Evolutionary conservation across 2,888 invertebrate species (phyloP), one percentile per base, ranked within the genome.

Genomic region (Hanleya hanleyi): DNA sequence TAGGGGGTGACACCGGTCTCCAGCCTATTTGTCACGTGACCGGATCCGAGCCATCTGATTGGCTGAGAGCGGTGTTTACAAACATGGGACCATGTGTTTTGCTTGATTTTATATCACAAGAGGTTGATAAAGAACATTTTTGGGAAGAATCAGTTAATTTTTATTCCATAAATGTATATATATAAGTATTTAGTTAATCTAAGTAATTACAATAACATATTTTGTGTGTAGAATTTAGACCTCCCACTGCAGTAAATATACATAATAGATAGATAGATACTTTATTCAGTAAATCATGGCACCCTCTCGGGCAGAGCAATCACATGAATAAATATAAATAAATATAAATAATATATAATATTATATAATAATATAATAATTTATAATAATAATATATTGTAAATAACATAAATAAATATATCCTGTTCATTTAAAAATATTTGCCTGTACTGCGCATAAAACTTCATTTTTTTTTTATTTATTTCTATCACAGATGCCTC

Each of bases 21-120:
- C 12, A n/a, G 51, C 26, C 12, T 7, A 51, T 51, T n/a, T 12
- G 51, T 51, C 51, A 51, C 51, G 51, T 51, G 51, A 51, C 51
- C 51, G 15, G 15, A 51, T 51, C 22, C 51, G n/a, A 51, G 51
- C 51, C 51, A 51, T 22, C 51, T 9, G 51, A 51, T 51, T 51
- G 51, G 51, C 51, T 22, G 22, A 51, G 22, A 22, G 51, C 51
- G 22, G 51, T 51, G 26, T 51, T 51, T 51, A 51, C 51, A 51
- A 51, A 51, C 51, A 51, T 12, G 12, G 51, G 51, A 51, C n/a
- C 51, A 51, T 51, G 51, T 51, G 26, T 51, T 51, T 51, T 51
- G 51, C 51, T 51, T 51, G 26, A 51, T 51, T 51, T 51, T 51
- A 26, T 51, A 22, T 51, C 22, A n/a, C 51, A 51, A 51, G 51